Evolutionary conservation across 2,888 invertebrate species (phyloP).

Genomic region (Osedax frankpressi): DNA sequence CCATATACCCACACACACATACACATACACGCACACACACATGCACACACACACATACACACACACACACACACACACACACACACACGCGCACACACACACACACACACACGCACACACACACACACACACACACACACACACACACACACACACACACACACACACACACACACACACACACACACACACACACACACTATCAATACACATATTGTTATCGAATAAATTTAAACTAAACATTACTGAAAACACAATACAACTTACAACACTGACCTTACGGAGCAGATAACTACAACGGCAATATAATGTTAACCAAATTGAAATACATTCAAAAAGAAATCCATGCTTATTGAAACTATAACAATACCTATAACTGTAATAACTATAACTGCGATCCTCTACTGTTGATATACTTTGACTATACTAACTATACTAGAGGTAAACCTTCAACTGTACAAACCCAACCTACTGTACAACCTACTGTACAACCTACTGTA

Average conservation of each 20-base stretch:
- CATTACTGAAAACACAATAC: too few relatives aligned
- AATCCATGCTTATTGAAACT: too few relatives aligned
- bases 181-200: background rate
- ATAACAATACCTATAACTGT: too few relatives aligned
- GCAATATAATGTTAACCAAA: too few relatives aligned
- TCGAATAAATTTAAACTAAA: too few relatives aligned
- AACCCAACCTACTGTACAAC: background rate
- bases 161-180: background rate
- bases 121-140: background rate
- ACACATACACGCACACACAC: background rate
- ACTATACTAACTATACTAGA: background rate
- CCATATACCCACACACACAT: too few relatives aligned
- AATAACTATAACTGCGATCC: too few relatives aligned
- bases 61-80: conserved; percentile 15
- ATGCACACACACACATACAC: background rate
- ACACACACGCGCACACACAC: conserved; percentile 15
- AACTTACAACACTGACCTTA: too few relatives aligned
- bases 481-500: background rate
- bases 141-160: background rate
- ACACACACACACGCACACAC: conserved; percentile 15
- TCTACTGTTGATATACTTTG: background rate
- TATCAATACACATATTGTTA: background rate
- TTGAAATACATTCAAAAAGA: too few relatives aligned
- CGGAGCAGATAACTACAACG: too few relatives aligned
- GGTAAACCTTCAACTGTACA: background rate